A percentile compares a stretch with the other conserved stretches of the same genome.
Evolutionary conservation across 92 coral and sea anemone genomes (phyloP).

Genomic region (Zoanthus sansibaricus): DNA sequence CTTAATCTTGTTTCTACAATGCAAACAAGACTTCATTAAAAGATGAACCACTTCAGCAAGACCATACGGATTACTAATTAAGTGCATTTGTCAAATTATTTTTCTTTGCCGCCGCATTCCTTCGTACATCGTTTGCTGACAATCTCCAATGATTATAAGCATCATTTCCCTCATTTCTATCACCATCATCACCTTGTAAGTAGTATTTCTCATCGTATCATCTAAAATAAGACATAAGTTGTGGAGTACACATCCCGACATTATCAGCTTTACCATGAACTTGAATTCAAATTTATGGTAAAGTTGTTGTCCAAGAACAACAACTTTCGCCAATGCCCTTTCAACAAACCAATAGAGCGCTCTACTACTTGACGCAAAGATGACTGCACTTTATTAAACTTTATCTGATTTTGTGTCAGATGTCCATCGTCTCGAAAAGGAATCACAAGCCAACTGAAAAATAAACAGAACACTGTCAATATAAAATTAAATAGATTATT

Average conservation of each 20-base stretch:
- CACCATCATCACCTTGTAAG: slow-evolving; percentile 41
- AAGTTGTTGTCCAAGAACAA: slow-evolving; percentile 19
- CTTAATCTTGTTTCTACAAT: background rate
- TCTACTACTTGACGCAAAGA: slow-evolving; percentile 54
- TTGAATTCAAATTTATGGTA: slow-evolving; percentile 35
- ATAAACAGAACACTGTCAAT: too few species aligned
- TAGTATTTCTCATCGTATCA: slow-evolving; percentile 59
- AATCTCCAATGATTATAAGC: background rate
- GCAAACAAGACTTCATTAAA: slow-evolving; percentile 8
- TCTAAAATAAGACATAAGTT: slow-evolving; percentile 58
- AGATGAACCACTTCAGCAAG: background rate
- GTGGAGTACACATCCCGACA: slow-evolving; percentile 65
- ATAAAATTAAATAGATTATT: background rate
- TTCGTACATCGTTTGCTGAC: slow-evolving; percentile 10
- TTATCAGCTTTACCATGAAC: slow-evolving; percentile 47
- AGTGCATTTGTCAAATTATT: slow-evolving; percentile 7
- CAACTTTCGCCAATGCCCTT: slow-evolving; percentile 61
- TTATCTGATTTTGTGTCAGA: slow-evolving; percentile 28
- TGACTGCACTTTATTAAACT: slow-evolving; percentile 50
- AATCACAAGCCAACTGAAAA: slow-evolving; percentile 62
- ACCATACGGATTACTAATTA: background rate
- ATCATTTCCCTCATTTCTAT: background rate
- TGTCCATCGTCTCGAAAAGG: slow-evolving; percentile 68
- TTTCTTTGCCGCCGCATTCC: background rate
- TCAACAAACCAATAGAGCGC: slow-evolving; percentile 40